phyloP scores from a whole-genome alignment of 2,888 invertebrate genomes.

The Nebria salina region DNA sequence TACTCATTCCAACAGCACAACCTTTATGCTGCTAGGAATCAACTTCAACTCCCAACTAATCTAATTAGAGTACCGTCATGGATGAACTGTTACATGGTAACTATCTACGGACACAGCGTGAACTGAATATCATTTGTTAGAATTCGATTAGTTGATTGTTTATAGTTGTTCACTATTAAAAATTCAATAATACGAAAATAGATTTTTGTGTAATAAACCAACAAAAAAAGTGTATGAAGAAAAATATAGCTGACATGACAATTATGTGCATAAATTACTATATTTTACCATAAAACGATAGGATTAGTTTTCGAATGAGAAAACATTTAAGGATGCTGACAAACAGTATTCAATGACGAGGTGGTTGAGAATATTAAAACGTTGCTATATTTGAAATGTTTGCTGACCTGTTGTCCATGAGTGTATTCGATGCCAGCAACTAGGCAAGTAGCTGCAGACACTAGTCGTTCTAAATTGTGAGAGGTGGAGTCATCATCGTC shows the following conservation, averaged over 20 bases:
- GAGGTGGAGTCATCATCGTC: constrained; percentile 60
- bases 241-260: no score
- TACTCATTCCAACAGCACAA: not conserved
- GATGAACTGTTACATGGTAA: not conserved
- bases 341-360: no score
- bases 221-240: no score
- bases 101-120: not conserved
- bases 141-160: not conserved
- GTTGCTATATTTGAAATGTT: constrained; percentile 2
- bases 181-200: no score
- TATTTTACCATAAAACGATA: no score
- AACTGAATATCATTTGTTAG: not conserved
- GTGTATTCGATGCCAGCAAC: constrained; percentile 64
- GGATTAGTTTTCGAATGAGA: no score
- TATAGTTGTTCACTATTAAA: not conserved
- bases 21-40: not conserved
- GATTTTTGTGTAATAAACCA: no score
- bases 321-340: no score
- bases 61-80: constrained; percentile 9
- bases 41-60: constrained; percentile 13
- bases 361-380: not conserved
- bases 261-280: no score
- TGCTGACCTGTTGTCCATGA: constrained; percentile 63
- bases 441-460: constrained; percentile 63
- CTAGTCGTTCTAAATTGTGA: constrained; percentile 59